Percentiles rank a stretch among this genome's conserved stretches.
phyloP scores from a whole-genome alignment of 2,113 vertebrate genomes.

The human region GRCh38 chr7:92441501-92442000 shows the following conservation, averaged over 20 bases:
- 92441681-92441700: not conserved
- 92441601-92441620: not conserved
- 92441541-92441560: not conserved
- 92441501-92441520: constrained; percentile 11
- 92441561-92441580: not conserved
- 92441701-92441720: not conserved
- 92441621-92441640: not conserved
- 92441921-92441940: not conserved
- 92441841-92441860: not conserved
- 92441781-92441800: not conserved
- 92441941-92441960: not conserved
- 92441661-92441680: constrained; percentile 29
- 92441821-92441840: not conserved
- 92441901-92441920: not conserved
- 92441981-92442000: not conserved
- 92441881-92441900: not conserved
- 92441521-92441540: not conserved
- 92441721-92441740: not conserved
- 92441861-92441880: not conserved
- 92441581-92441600: constrained; percentile 4
- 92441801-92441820: not conserved
- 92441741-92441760: not conserved
- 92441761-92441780: not conserved
- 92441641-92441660: not conserved
- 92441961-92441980: not conserved